These are phyloP conservation scores for Pelodytes ibericus DNA, from an alignment of 2,797 vertebrate genomes.

Conservation along the genomic window DNA sequence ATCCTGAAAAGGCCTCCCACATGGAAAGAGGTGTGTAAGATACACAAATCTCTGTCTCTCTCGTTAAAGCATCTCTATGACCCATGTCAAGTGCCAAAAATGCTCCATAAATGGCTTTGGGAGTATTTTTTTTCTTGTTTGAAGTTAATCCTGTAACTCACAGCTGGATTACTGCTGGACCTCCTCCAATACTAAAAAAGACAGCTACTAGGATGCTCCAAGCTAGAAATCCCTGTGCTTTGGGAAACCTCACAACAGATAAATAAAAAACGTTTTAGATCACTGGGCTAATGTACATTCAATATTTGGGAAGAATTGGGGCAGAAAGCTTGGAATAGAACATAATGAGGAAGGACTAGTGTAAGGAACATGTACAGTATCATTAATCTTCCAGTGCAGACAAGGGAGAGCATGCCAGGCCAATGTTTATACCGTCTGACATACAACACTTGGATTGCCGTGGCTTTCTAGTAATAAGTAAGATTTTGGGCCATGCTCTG, in stretches of 20 bases:
- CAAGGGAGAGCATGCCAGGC: neutral
- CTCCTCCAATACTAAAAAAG: constrained; percentile 36
- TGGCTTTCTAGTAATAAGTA: too few species aligned
- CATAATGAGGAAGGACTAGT: constrained; percentile 2
- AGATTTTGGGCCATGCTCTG: too few species aligned
- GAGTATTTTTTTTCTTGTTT: constrained; percentile 43
- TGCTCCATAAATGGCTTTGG: constrained; percentile 40
- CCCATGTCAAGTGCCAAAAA: constrained; percentile 27
- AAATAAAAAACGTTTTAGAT: neutral
- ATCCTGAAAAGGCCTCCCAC: constrained; percentile 31
- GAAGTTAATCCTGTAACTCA: constrained; percentile 43
- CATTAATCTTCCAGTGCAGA: constrained; percentile 11
- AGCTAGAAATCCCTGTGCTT: constrained; percentile 8
- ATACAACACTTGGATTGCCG: too few species aligned
- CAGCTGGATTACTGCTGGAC: constrained; percentile 48
- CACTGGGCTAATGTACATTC: constrained; percentile 24
- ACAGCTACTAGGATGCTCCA: constrained; percentile 33
- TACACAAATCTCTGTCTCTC: constrained; percentile 2
- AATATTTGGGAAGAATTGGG: neutral
- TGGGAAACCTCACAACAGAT: constrained; percentile 29
- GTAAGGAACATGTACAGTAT: constrained; percentile 11
- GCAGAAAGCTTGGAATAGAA: neutral
- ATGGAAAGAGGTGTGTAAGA: constrained; percentile 13
- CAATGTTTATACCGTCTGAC: neutral
- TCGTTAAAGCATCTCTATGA: constrained; percentile 13